Evolutionary conservation across 2,113 vertebrate species (phyloP).

Genomic region (Gymnobelideus leadbeateri): DNA sequence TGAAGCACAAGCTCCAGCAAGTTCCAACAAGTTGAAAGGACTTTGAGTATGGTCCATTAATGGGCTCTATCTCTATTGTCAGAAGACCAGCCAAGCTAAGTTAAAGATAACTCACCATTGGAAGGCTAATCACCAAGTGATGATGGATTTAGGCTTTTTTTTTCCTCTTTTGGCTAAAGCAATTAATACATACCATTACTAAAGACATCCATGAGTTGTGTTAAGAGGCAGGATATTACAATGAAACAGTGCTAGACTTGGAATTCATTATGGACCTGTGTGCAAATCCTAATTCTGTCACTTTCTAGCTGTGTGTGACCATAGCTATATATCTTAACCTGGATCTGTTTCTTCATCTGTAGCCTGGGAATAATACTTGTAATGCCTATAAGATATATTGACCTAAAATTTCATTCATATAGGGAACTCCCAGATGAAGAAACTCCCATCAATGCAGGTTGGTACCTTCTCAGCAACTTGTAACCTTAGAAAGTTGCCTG

Average conservation of each 20-base stretch:
- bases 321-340: background rate
- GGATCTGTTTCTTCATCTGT: background rate
- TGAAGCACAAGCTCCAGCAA: background rate
- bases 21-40: background rate
- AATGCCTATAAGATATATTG: no score
- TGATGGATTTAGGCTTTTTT: background rate
- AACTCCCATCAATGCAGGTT: no score
- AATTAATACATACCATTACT: background rate
- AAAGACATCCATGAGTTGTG: background rate
- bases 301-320: background rate
- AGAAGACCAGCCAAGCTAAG: background rate
- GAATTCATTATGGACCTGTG: background rate
- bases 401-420: no score
- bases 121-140: background rate
- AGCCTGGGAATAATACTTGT: background rate
- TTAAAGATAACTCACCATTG: background rate
- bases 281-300: background rate
- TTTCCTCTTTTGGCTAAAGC: background rate
- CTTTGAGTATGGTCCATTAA: no score
- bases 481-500: no score
- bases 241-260: background rate
- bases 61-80: no score
- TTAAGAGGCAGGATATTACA: background rate
- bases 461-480: no score
- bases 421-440: no score